Evolutionary conservation across 2,797 vertebrate genomes (phyloP), one percentile per base, ranked within the genome.

Genomic region (Choloepus didactylus): DNA sequence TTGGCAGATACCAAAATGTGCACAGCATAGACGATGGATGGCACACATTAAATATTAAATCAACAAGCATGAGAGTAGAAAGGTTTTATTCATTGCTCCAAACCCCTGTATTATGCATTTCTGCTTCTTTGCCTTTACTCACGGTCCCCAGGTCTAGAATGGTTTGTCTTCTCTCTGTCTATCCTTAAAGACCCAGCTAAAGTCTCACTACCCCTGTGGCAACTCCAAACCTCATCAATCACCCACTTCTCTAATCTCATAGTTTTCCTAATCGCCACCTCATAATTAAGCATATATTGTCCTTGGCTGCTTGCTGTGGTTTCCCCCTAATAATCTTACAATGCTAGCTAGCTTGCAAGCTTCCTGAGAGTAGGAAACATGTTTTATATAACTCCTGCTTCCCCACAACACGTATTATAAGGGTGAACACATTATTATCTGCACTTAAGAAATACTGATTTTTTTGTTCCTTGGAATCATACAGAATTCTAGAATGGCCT

Each of bases 381-480:
- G 6, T 16, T 79, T 87, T 92, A 38, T 72, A 1, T 79, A 85
- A 91, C 10, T 72, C 72, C 51, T 51, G 5, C 49, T 85, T 95
- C 88, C 88, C 35, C 14, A 25, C 49, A 70, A 59, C 31, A 93
- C 41, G 84, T 29, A 76, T 19, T 59, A 75, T 0, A 86, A 23
- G 44, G 79, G 5, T 35, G 35, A 87, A 31, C 29, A 31, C 29
- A 82, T 77, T 80, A 82, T 79, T 79, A 73, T 31, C 66, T 86
- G 27, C 46, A 56, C 25, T 80, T 95, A 80, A 80, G 80, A 67
- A 91, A 89, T 89, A 72, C 10, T 54, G 89, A 84, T 49, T 54
- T 84, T 67, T 81, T 85, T 89, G 59, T 89, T 72, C 44, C 10
- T 19, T 27, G 41, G 70, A 72, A 72, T 25, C 44, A 72, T 44